phyloP scores from a whole-genome alignment of 2,888 invertebrate genomes.

The Hydraecia micacea region DNA sequence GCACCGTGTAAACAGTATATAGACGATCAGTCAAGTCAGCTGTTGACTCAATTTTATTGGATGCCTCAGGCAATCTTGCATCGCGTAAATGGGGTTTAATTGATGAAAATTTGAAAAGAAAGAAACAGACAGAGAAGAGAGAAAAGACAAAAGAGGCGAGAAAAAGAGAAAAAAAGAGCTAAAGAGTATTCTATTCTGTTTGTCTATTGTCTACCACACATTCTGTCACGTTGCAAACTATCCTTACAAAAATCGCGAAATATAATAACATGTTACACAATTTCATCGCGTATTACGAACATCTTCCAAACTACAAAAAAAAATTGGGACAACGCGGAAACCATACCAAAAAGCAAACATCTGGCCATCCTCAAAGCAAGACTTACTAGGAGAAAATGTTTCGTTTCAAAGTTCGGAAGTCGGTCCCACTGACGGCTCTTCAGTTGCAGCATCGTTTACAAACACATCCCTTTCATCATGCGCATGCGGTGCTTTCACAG shows the following conservation, averaged over 20 bases:
- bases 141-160: no score
- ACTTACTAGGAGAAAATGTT: slow-evolving; percentile 46
- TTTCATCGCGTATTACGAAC: neutral
- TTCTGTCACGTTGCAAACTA: neutral
- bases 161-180: no score
- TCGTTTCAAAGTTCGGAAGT: slow-evolving; percentile 56
- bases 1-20: neutral
- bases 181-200: no score
- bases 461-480: slow-evolving; percentile 75
- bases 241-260: neutral
- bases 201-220: neutral
- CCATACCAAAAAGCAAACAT: slow-evolving; percentile 26
- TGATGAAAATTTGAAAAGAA: no score
- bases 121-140: no score
- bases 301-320: neutral
- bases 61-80: neutral
- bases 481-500: slow-evolving; percentile 73
- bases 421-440: slow-evolving; percentile 40
- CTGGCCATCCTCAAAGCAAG: slow-evolving; percentile 50
- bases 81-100: neutral
- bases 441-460: slow-evolving; percentile 68
- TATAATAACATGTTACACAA: neutral
- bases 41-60: neutral
- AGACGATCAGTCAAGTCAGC: neutral
- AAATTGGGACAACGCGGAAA: slow-evolving; percentile 34